Evolutionary conservation across 2,113 vertebrate species (phyloP).

Genomic region (Fulmarus glacialis): DNA sequence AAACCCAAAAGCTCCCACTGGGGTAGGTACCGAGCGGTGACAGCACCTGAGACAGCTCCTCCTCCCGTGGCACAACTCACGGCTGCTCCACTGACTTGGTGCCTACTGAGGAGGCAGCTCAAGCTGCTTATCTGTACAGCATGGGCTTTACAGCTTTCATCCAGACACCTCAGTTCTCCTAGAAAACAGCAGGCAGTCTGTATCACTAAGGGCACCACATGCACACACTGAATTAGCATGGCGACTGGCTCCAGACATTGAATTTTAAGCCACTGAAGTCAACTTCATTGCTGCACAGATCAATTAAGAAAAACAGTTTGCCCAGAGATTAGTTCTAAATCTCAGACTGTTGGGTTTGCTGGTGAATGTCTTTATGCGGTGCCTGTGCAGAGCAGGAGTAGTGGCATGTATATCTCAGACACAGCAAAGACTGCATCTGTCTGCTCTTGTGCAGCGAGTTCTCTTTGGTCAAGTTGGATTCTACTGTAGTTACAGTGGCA

Average conservation of each 20-base stretch:
- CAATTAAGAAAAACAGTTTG: not conserved
- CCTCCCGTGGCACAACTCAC: not conserved
- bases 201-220: not conserved
- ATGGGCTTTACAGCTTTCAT: not conserved
- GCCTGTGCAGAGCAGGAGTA: not conserved
- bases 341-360: not conserved
- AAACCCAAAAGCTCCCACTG: not conserved
- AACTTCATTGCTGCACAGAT: not conserved
- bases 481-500: not conserved
- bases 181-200: not conserved
- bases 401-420: not conserved
- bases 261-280: not conserved
- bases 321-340: not conserved
- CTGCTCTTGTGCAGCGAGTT: not conserved
- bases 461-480: not conserved
- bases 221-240: not conserved
- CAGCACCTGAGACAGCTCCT: not conserved
- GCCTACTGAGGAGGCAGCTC: not conserved
- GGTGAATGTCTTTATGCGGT: not conserved
- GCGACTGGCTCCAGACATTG: not conserved
- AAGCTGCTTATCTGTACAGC: not conserved
- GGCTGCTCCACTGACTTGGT: not conserved
- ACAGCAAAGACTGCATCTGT: not conserved
- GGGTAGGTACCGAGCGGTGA: rapidly evolving
- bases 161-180: not conserved